phyloP scores from a whole-genome alignment of 1,140 invertebrate genomes.

The Phymastichus coffea region DNA sequence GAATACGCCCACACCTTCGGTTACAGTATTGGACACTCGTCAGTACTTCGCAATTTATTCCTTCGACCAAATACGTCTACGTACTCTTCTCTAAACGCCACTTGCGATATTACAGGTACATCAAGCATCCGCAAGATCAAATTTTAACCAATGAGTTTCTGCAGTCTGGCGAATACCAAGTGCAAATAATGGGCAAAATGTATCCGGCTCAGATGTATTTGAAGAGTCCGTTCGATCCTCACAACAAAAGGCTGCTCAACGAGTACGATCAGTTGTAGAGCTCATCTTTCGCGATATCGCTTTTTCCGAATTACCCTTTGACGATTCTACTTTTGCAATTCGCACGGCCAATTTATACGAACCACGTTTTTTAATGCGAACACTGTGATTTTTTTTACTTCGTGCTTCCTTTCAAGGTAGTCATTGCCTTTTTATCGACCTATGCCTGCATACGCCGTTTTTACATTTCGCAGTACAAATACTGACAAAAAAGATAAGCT shows the following conservation, averaged over 20 bases:
- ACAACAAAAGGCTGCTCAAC: conserved; percentile 58
- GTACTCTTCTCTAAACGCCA: background rate
- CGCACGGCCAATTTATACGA: no score
- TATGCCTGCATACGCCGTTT: no score
- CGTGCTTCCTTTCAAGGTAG: no score
- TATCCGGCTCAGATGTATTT: conserved; percentile 70
- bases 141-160: conserved; percentile 69
- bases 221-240: conserved; percentile 79
- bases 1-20: conserved; percentile 76
- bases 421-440: no score
- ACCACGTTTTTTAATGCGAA: no score
- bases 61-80: background rate
- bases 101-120: conserved; percentile 53
- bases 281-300: no score
- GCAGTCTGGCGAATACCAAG: conserved; percentile 70
- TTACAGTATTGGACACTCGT: conserved; percentile 70
- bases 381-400: no score
- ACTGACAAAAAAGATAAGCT: no score
- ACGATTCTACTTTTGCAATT: no score
- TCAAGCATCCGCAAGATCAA: conserved; percentile 58
- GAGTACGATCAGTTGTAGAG: conserved; percentile 23
- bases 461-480: no score
- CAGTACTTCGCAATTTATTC: conserved; percentile 40
- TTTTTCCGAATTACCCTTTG: no score
- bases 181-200: conserved; percentile 75